phyloP scores from a whole-genome alignment of 2,113 vertebrate species.

The Salvelinus namaycush region DNA sequence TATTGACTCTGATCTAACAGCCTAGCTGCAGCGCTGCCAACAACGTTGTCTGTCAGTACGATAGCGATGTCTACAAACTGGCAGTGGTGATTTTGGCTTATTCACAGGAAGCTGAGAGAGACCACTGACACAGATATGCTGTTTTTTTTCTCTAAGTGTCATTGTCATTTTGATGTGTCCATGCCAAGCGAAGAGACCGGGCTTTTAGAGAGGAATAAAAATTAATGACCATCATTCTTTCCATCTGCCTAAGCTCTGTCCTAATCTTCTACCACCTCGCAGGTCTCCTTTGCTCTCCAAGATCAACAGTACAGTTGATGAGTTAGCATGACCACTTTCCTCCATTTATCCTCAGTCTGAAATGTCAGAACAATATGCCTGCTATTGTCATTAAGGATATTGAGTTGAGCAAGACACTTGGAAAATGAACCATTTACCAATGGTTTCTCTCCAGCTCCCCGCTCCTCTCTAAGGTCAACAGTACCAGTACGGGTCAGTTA shows the following conservation, averaged over 20 bases:
- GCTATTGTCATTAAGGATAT: neutral
- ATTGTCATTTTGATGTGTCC: constrained; percentile 11
- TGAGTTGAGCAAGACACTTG: neutral
- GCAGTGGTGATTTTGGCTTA: neutral
- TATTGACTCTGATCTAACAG: neutral
- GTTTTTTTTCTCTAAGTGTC: neutral
- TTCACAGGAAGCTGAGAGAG: constrained; percentile 4
- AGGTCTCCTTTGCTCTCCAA: constrained; percentile 29
- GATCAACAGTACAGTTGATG: constrained; percentile 37
- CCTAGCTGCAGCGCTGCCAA: too few relatives aligned
- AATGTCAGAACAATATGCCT: neutral
- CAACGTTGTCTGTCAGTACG: neutral
- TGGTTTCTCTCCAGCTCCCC: constrained; percentile 53
- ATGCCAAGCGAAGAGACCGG: neutral
- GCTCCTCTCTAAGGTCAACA: constrained; percentile 70
- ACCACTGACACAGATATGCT: constrained; percentile 14
- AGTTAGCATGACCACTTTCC: constrained; percentile 2
- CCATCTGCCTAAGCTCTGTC: constrained; percentile 10
- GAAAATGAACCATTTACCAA: neutral
- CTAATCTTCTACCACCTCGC: neutral
- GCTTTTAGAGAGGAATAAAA: neutral
- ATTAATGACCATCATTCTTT: neutral
- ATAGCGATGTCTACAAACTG: neutral
- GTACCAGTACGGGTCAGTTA: constrained; percentile 73
- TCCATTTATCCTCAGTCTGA: constrained; percentile 9